Conservation (phyloP, 1,140 invertebrate genomes). For the Drosophila baimaii region DNA sequence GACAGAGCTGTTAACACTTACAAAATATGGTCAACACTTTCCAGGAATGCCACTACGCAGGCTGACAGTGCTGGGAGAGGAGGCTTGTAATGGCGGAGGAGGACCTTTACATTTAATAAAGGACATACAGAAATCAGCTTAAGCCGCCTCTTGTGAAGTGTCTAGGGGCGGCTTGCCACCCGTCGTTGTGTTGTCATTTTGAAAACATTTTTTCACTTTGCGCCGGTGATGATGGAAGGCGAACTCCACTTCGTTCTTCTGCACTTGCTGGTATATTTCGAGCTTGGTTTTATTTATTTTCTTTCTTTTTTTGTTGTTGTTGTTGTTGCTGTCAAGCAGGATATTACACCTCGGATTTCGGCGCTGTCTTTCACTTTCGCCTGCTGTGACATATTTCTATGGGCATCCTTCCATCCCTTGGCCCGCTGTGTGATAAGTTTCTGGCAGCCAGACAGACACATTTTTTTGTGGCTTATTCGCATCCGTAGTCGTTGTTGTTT, state of each 20-base stretch:
- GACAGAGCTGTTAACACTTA: not conserved
- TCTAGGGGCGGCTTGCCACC: slow-evolving; percentile 35
- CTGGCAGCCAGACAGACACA: slow-evolving; percentile 51
- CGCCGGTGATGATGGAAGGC: slow-evolving; percentile 29
- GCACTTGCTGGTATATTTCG: slow-evolving; percentile 26
- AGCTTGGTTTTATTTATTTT: slow-evolving; percentile 16
- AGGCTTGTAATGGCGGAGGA: not conserved
- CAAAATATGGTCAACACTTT: slow-evolving; percentile 14
- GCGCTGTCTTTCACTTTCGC: slow-evolving; percentile 77
- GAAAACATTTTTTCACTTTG: slow-evolving; percentile 26
- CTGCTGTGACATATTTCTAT: slow-evolving; percentile 80
- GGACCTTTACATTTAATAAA: slow-evolving; percentile 47
- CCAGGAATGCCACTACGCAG: not conserved
- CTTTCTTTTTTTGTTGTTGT: slow-evolving; percentile 11
- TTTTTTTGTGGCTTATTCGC: slow-evolving; percentile 54
- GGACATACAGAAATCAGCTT: slow-evolving; percentile 42
- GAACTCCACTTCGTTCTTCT: slow-evolving; percentile 17
- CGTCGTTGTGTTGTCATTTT: slow-evolving; percentile 43
- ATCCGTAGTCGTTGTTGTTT: slow-evolving; percentile 39
- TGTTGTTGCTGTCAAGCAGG: slow-evolving; percentile 64
- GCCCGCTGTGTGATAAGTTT: slow-evolving; percentile 53
- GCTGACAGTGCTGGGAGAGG: not conserved
- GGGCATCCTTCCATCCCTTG: slow-evolving; percentile 35
- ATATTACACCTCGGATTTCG: slow-evolving; percentile 78
- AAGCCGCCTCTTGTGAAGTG: slow-evolving; percentile 36